A percentile compares a stretch with the other conserved stretches of the same genome.
These are phyloP conservation scores for Lycia hirtaria DNA, from an alignment of 2,888 invertebrate genomes.

Conservation along the genomic window DNA sequence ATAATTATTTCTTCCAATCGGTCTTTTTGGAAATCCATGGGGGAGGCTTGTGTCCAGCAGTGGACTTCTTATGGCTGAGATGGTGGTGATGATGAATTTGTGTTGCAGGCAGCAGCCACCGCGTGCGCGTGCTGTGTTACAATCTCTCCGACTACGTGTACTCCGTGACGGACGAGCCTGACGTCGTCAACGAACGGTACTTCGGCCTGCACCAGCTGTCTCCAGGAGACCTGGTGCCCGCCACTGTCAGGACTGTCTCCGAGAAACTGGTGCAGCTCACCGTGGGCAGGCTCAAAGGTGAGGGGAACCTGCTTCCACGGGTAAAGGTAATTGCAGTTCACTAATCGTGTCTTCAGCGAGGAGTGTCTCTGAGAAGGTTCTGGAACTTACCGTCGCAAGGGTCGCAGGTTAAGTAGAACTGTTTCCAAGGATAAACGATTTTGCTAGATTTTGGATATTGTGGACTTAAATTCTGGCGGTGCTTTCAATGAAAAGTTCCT, in stretches of 20 bases:
- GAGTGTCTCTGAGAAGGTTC: slow-evolving; percentile 73
- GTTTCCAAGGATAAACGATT: no score
- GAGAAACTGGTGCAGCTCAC: slow-evolving; percentile 74
- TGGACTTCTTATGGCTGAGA: no score
- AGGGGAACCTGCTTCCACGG: slow-evolving; percentile 81
- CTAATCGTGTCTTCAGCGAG: slow-evolving; percentile 81
- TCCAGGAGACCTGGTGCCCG: slow-evolving; percentile 84
- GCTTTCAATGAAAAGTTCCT: no score
- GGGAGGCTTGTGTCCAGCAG: no score
- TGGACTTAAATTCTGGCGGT: no score
- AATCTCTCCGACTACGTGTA: slow-evolving; percentile 88
- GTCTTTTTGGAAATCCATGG: no score
- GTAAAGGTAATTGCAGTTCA: no score
- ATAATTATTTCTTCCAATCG: no score
- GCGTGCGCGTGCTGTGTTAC: slow-evolving; percentile 87
- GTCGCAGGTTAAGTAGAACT: slow-evolving; percentile 63
- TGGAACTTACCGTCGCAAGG: slow-evolving; percentile 40
- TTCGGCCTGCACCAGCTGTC: slow-evolving; percentile 81
- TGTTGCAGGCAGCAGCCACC: slow-evolving; percentile 77
- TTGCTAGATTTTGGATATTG: slow-evolving; percentile 10
- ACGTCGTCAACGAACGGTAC: slow-evolving; percentile 82
- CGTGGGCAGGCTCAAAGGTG: slow-evolving; percentile 83
- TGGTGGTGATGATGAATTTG: no score
- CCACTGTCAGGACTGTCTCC: slow-evolving; percentile 73
- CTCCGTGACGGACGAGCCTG: slow-evolving; percentile 87